Conservation (phyloP, 2,113 vertebrate genomes). For the Rallus limicola region DNA sequence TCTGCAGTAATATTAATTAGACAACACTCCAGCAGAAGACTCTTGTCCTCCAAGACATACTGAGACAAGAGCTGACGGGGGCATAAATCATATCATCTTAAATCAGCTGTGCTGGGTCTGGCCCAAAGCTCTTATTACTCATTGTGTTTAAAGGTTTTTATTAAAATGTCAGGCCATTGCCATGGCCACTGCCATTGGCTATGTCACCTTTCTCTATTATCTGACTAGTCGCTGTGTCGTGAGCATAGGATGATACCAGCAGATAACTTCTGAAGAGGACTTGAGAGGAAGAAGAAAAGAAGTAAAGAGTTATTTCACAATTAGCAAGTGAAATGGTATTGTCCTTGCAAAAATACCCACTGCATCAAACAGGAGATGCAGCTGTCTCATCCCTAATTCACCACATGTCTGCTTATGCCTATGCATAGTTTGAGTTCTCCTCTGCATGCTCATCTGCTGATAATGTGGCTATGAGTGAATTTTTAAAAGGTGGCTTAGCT, state of each 20-base stretch:
- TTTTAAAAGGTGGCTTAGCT: background rate
- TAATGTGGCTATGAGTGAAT: background rate
- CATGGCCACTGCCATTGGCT: background rate
- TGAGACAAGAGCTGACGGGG: background rate
- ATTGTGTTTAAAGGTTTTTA: background rate
- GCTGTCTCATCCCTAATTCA: background rate
- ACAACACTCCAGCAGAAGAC: background rate
- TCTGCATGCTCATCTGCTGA: background rate
- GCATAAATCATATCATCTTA: background rate
- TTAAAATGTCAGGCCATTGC: background rate
- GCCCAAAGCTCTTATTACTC: background rate
- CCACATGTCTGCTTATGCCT: background rate
- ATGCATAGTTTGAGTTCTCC: background rate
- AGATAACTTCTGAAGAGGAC: background rate
- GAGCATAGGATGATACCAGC: background rate
- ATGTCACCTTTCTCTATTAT: background rate
- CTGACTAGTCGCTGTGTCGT: fast-evolving
- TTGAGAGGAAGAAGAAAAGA: background rate
- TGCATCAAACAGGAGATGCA: background rate
- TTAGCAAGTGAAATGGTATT: background rate
- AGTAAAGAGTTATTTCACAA: background rate
- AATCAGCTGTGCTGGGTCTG: slow-evolving; percentile 1
- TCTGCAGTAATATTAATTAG: slow-evolving; percentile 1
- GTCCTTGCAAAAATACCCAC: background rate
- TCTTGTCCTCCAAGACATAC: slow-evolving; percentile 10